phyloP scores from a whole-genome alignment of 2,888 invertebrate species.

The Aphidoletes aphidimyza region DNA sequence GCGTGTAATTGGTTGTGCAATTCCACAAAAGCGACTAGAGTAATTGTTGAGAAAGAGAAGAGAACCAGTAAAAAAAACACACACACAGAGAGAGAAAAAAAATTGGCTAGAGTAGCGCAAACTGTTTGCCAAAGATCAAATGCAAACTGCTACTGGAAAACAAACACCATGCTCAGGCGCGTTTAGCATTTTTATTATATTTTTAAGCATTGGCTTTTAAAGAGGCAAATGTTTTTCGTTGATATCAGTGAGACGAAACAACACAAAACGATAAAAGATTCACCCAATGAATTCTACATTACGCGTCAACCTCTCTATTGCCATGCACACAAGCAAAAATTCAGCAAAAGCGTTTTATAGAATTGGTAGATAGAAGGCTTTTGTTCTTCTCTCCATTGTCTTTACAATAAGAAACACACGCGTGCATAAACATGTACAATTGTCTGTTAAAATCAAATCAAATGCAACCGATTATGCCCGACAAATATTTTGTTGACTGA shows the following conservation, averaged over 20 bases:
- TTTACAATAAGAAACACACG: not conserved
- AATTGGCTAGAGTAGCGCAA: not conserved
- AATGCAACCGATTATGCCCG: not conserved
- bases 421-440: not conserved
- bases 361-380: not conserved
- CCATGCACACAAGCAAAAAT: no score
- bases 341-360: no score
- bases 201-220: constrained; percentile 6
- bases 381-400: no score
- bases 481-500: constrained; percentile 13
- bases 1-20: not conserved
- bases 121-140: not conserved
- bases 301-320: not conserved
- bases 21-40: not conserved
- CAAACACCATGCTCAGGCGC: not conserved
- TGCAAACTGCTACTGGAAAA: not conserved
- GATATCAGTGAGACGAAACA: no score
- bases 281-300: not conserved
- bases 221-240: not conserved
- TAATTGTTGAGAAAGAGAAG: not conserved
- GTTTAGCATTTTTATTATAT: constrained; percentile 19
- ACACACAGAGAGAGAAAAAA: not conserved
- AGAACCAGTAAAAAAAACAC: no score
- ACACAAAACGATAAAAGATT: no score
- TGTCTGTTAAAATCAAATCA: not conserved